Conservation (phyloP, 2,797 vertebrate genomes). For the Platyrinchus mystaceus region DNA sequence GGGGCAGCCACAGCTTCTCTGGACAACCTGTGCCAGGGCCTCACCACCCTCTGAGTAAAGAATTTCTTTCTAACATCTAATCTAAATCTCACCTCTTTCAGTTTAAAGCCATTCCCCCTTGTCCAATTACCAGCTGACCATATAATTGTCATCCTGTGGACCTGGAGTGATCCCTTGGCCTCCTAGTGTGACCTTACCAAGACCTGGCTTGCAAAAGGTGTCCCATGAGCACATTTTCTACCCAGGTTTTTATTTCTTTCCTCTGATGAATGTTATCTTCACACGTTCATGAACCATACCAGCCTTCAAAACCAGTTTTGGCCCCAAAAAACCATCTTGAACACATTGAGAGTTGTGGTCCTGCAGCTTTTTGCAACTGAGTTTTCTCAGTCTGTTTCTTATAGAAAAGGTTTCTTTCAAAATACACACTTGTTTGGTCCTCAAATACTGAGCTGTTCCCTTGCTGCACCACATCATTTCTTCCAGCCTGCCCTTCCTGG, state of each 20-base stretch:
- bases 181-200: neutral
- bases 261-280: neutral
- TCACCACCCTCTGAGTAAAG: neutral
- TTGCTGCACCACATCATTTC: neutral
- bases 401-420: neutral
- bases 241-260: neutral
- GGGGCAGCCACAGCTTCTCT: neutral
- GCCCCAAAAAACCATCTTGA: neutral
- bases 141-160: neutral
- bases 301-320: neutral
- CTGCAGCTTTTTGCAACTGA: neutral
- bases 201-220: neutral
- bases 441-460: neutral
- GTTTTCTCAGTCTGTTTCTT: neutral
- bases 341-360: neutral
- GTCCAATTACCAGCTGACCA: neutral
- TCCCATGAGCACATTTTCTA: neutral
- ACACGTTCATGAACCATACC: rapidly evolving
- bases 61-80: neutral
- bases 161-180: neutral
- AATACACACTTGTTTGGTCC: rapidly evolving
- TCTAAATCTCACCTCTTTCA: neutral
- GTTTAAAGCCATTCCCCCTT: neutral
- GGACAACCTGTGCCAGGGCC: neutral
- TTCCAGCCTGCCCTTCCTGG: neutral